A percentile compares a stretch with the other conserved stretches of the same genome.
These are phyloP conservation scores for Corythornis madagascariensis DNA, from an alignment of 2,113 vertebrate genomes.

Conservation along the genomic window DNA sequence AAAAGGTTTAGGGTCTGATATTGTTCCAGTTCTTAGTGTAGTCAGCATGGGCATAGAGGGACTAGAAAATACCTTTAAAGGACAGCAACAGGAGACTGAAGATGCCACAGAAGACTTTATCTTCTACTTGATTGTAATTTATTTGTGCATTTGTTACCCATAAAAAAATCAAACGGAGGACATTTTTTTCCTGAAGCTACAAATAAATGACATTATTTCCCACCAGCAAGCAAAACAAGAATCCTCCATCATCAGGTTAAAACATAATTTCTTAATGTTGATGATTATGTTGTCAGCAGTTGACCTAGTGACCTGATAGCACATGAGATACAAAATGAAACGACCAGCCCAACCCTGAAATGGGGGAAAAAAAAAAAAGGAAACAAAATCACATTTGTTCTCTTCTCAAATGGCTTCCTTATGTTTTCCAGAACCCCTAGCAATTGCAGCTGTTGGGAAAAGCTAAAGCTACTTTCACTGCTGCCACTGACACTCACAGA, in stretches of 20 bases:
- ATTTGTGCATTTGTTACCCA: background rate
- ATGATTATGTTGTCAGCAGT: background rate
- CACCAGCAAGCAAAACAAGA: background rate
- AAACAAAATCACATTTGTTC: constrained; percentile 71
- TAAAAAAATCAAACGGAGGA: background rate
- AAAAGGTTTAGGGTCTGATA: background rate
- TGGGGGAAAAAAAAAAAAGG: background rate
- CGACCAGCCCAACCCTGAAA: background rate
- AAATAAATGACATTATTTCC: background rate
- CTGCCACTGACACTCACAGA: constrained; percentile 1
- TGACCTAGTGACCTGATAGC: background rate
- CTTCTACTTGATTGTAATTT: background rate
- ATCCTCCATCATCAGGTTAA: background rate
- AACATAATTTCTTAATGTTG: background rate
- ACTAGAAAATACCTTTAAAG: constrained; percentile 12
- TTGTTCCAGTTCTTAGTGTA: background rate
- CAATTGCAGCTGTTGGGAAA: constrained; percentile 44
- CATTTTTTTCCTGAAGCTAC: background rate
- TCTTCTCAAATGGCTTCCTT: constrained; percentile 85
- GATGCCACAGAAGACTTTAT: background rate
- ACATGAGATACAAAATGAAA: constrained; percentile 1
- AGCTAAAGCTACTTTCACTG: constrained; percentile 20
- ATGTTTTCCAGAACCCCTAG: constrained; percentile 76
- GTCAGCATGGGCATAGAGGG: background rate
- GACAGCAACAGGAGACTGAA: background rate